Evolutionary conservation across 2,888 invertebrate genomes (phyloP).

Genomic region (Drosophila formosana): DNA sequence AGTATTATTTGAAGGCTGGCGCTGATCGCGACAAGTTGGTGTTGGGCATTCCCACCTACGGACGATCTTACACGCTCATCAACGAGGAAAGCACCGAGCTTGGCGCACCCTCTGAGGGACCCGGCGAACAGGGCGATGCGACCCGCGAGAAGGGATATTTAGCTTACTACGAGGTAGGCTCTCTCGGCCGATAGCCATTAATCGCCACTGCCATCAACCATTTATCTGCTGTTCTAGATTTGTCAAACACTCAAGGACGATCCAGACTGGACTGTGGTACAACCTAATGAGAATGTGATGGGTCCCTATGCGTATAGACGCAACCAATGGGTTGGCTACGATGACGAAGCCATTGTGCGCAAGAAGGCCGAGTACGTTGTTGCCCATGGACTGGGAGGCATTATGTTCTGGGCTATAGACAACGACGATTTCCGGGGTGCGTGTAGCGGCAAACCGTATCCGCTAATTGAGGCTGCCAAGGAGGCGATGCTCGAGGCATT

Average conservation of each 20-base stretch:
- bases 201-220: not conserved
- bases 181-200: not conserved
- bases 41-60: constrained; percentile 95
- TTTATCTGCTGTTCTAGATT: constrained; percentile 87
- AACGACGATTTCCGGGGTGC: constrained; percentile 97
- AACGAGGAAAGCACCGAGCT: constrained; percentile 93
- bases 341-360: constrained; percentile 93
- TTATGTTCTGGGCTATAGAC: constrained; percentile 90
- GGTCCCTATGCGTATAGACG: constrained; percentile 95
- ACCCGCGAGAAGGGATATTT: constrained; percentile 96
- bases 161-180: constrained; percentile 94
- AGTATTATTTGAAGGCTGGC: constrained; percentile 92
- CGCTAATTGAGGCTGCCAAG: constrained; percentile 95
- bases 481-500: constrained; percentile 89
- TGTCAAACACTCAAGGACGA: constrained; percentile 92
- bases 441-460: constrained; percentile 94
- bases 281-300: constrained; percentile 93
- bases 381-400: constrained; percentile 93
- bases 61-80: constrained; percentile 94
- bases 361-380: constrained; percentile 94
- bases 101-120: constrained; percentile 95
- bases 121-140: constrained; percentile 95
- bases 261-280: constrained; percentile 91
- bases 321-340: constrained; percentile 97
- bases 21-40: constrained; percentile 93